Evolutionary conservation across 2,113 vertebrate genomes (phyloP).

Genomic region (Pipa parva): DNA sequence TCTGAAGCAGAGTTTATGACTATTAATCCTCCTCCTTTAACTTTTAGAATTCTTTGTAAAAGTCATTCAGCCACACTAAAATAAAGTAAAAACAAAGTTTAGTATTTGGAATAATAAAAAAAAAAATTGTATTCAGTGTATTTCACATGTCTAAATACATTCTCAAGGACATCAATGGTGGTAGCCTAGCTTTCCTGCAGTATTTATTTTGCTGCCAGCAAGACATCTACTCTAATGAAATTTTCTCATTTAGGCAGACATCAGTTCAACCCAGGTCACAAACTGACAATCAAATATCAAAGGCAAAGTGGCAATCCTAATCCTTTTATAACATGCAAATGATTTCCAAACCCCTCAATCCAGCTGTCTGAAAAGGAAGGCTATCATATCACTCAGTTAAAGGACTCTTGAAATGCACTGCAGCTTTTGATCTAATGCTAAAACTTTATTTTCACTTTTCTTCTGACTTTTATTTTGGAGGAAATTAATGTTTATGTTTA

Average conservation of each 20-base stretch:
- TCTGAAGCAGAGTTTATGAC: too few relatives aligned
- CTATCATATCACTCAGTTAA: conserved; percentile 7
- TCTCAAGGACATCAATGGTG: conserved; percentile 12
- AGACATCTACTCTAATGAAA: conserved; percentile 28
- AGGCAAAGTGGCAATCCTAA: conserved; percentile 17
- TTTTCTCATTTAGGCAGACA: conserved; percentile 15
- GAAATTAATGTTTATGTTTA: conserved; percentile 22
- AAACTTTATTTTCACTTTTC: conserved; percentile 17
- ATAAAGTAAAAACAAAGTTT: not conserved
- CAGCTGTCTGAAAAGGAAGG: not conserved
- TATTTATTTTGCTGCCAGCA: conserved; percentile 28
- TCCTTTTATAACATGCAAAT: conserved; percentile 34
- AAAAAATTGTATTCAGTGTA: not conserved
- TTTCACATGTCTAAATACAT: not conserved
- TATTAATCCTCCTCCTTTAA: too few relatives aligned
- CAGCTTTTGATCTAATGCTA: conserved; percentile 13
- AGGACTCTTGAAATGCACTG: not conserved
- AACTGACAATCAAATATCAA: conserved; percentile 33
- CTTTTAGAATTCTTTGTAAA: too few relatives aligned
- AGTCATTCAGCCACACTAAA: not conserved
- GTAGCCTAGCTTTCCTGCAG: not conserved
- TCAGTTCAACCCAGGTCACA: conserved; percentile 25
- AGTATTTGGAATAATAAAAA: not conserved
- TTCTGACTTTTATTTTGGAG: not conserved
- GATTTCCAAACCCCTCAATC: conserved; percentile 14